phyloP scores from a whole-genome alignment of 2,797 vertebrate genomes.

The Gymnodraco acuticeps region DNA sequence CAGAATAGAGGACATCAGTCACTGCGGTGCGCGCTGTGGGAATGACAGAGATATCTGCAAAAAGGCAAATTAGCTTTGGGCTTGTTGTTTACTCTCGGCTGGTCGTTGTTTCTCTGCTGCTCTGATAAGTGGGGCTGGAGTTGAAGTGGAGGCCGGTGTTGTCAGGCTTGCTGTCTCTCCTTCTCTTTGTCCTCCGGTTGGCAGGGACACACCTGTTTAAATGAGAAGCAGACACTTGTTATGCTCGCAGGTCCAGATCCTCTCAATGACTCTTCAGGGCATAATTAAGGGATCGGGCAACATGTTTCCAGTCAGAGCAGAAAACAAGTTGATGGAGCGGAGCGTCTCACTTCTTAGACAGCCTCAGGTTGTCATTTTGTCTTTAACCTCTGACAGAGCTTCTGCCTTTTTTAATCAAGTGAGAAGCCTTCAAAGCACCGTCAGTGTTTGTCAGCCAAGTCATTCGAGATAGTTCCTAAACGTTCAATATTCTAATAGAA shows the following conservation, averaged over 20 bases:
- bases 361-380: constrained; percentile 37
- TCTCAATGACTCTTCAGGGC: constrained; percentile 39
- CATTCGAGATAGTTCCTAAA: constrained; percentile 12
- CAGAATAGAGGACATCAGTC: constrained; percentile 61
- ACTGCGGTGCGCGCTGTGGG: constrained; percentile 15
- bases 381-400: background rate
- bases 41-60: constrained; percentile 60
- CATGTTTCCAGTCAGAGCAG: constrained; percentile 35
- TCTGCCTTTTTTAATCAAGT: constrained; percentile 27
- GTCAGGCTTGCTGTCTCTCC: constrained; percentile 24
- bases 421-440: background rate
- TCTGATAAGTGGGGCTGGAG: constrained; percentile 58
- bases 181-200: constrained; percentile 59
- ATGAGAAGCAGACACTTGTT: constrained; percentile 58
- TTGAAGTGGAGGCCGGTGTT: constrained; percentile 27
- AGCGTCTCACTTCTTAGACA: constrained; percentile 13
- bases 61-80: constrained; percentile 55
- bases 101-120: constrained; percentile 47
- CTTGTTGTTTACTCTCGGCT: constrained; percentile 53
- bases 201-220: constrained; percentile 76
- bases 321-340: constrained; percentile 35
- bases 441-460: constrained; percentile 14
- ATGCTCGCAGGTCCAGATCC: constrained; percentile 46
- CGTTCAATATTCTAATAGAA: background rate
- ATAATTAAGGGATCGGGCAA: constrained; percentile 46